Evolutionary conservation across 2,797 vertebrate genomes (phyloP), one percentile per base, ranked within the genome.

Genomic region (Novumbra hubbsi): DNA sequence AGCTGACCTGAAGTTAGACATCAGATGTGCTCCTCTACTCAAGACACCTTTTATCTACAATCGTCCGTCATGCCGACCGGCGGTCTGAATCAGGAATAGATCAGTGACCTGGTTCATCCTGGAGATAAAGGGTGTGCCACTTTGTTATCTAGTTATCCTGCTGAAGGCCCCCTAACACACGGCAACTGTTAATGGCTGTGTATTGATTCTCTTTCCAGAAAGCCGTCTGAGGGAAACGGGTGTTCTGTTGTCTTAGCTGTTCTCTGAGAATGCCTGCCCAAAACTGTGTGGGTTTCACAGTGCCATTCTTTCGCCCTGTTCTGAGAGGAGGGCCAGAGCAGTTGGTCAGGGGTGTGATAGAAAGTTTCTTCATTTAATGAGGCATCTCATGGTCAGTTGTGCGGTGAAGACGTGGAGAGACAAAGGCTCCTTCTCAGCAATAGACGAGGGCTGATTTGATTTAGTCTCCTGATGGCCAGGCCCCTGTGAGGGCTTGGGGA

Each of bases 71-170:
- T 70, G 71, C 49, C 66, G 77, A 14, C 52, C 0, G 3, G 11
- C 19, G 76, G 21, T 69, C 76, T 85, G 79, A n/a, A 7, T 68
- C 27, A 65, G 41, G 41, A 45, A 45, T 3, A 38, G 34, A 38
- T 38, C 81, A 77, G 84, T 85, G 89, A 90, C 87, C 87, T 89
- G 89, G 88, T 88, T 90, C 85, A 73, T 79, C 76, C 80, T 77
- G 82, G 69, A 41, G 70, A 76, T 68, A 71, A 71, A 79, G 82
- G 81, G 86, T 77, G 86, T 73, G 80, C 82, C 80, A 68, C 83
- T 63, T 76, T 12, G 57, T 14, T n/a, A 78, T 30, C 75, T 71
- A 52, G 83, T 75, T 79, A 83, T 86, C 78, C 66, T 68, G 9
- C 72, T 48, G 67, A 78, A 16, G 83, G 75, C 73, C 60, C 77